Conservation (phyloP, 2,797 vertebrate genomes). For the Nannoperca australis region DNA sequence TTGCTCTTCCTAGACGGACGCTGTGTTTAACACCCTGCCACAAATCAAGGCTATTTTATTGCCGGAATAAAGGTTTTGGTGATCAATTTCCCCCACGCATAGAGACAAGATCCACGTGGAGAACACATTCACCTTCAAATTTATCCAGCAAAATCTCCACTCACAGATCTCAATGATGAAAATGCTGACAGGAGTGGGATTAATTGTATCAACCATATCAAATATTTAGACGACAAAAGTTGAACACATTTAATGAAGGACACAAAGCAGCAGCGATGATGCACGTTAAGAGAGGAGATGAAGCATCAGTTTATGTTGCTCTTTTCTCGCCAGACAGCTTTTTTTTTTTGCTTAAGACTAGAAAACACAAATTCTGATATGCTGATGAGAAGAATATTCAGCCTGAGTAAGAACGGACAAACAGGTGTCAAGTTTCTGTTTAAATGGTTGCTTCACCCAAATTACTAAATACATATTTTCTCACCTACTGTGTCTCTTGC, state of each 20-base stretch:
- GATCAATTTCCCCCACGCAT: background rate
- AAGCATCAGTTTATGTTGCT: background rate
- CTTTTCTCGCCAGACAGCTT: background rate
- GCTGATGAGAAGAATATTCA: conserved; percentile 16
- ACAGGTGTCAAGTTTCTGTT: conserved; percentile 2
- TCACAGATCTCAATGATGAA: conserved; percentile 1
- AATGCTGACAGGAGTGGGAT: background rate
- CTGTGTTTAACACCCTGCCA: conserved; percentile 51
- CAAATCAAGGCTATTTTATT: conserved; percentile 52
- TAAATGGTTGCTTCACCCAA: background rate
- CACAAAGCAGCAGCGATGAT: background rate
- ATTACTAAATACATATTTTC: background rate
- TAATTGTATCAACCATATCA: background rate
- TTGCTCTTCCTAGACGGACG: conserved; percentile 50
- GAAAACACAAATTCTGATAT: conserved; percentile 30
- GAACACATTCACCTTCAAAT: conserved; percentile 18
- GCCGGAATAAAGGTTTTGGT: conserved; percentile 43
- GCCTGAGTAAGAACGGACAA: conserved; percentile 2
- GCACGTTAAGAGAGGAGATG: conserved; percentile 12
- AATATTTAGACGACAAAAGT: background rate
- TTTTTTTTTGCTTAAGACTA: background rate
- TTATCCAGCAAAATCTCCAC: conserved; percentile 16
- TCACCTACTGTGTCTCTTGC: background rate
- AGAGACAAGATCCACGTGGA: background rate
- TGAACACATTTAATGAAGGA: background rate